Base-by-base conservation (phyloP, 1,140 invertebrate genomes). In the Cydia strobilella region DNA sequence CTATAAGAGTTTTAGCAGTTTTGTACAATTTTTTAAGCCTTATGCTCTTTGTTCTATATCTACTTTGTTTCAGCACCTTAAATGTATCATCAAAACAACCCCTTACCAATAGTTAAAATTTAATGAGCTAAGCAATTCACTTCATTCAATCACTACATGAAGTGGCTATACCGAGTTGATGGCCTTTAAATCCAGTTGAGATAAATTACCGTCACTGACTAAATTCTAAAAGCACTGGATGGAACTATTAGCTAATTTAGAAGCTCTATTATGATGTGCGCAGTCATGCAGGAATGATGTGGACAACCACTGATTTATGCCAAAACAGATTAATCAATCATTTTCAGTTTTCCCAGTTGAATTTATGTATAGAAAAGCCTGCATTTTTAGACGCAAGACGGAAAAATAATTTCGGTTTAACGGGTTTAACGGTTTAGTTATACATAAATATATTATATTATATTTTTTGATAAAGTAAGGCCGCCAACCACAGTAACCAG, bases 141-240 rank as follows among this genome's bases (percentile, higher is more conserved):
- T 86, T 84, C 84, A 84, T 81, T 81, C 82, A 87, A 86, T 86
- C 84, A 85, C 84, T 84, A 87, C 85, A 84, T 86, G 86, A 88
- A 84, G 83, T 86, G 81, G 77, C 79, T 82, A 31, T 35, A 78
- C 74, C 78, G 74, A 77, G 77, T 76, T 80, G 80, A 82, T 76
- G 78, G 78, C 72, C 73, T 76, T 83, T 84, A 81, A 84, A 86
- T 82, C 80, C 80, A 73, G 75, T 78, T 76, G 80, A 85, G 84
- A 86, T 83, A 84, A 88, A 86, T 83, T 81, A 86, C 80, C 84
- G 83, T 80, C 80, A 77, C 78, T 80, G 82, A 84, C 84, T 84
- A 82, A 77, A 82, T 80, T 82, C 83, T 82, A 84, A 83, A 86
- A 80, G 82, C 76, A 75, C 78, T 77, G 79, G 74, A 74, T 77